phyloP scores from a whole-genome alignment of 2,888 invertebrate species.

The Odontothrips loti region DNA sequence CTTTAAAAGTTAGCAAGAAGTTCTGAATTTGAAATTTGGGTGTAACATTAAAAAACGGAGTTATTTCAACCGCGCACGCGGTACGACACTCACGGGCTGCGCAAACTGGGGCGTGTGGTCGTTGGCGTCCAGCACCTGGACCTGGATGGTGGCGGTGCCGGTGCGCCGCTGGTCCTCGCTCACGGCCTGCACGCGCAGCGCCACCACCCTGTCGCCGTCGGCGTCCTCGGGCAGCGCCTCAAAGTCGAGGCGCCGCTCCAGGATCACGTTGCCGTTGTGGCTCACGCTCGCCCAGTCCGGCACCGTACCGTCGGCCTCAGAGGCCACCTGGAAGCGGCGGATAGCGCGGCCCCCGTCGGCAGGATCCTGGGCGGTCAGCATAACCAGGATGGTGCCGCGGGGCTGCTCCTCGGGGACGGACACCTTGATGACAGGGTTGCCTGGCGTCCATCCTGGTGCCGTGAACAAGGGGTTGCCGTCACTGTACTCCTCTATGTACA shows the following conservation, averaged over 20 bases:
- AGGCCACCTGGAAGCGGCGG: background rate
- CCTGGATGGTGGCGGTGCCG: conserved; percentile 39
- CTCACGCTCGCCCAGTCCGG: conserved; percentile 42
- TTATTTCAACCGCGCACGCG: background rate
- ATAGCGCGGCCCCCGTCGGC: conserved; percentile 52
- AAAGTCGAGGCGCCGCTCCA: conserved; percentile 71
- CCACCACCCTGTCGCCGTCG: background rate
- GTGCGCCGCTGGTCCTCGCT: conserved; percentile 46
- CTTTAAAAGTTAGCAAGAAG: too few species aligned
- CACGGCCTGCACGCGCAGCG: conserved; percentile 50
- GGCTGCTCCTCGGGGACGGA: conserved; percentile 72
- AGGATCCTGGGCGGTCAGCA: conserved; percentile 62
- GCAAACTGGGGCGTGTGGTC: conserved; percentile 65
- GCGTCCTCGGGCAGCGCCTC: conserved; percentile 58
- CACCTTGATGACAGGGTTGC: conserved; percentile 62
- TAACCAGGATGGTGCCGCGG: conserved; percentile 65
- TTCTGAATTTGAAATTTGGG: background rate
- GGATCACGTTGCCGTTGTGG: conserved; percentile 65
- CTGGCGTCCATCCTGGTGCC: conserved; percentile 66
- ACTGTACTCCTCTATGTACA: conserved; percentile 72
- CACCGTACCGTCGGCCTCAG: background rate
- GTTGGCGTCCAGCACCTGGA: conserved; percentile 64
- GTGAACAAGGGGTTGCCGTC: conserved; percentile 72
- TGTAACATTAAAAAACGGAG: too few species aligned
- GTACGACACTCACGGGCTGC: conserved; percentile 50